Evolutionary conservation across 2,797 vertebrate species (phyloP), one percentile per base, ranked within the genome.

Genomic region (Liparis tanakae): DNA sequence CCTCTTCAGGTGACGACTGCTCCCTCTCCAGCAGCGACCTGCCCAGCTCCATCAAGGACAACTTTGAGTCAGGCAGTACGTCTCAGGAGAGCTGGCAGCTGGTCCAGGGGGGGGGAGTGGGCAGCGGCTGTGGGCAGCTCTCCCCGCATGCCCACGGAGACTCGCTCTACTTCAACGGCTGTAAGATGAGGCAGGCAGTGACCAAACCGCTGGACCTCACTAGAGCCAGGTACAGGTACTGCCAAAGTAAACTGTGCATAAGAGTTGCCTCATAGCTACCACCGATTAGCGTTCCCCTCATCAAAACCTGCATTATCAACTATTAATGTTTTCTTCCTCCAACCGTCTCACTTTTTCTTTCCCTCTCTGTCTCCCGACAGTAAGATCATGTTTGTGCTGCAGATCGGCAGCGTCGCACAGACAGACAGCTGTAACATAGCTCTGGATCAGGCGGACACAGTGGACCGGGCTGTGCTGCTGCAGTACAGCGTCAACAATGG

Each of bases 381-480:
- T 93, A 99, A 99, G 95, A 99, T 99, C 94, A 99, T 99, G 97
- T 99, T 99, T 92, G 98, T 99, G 92, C 95, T 99, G 92, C 98
- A 99, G 95, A 99, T 99, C 33, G 98, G 98, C 92, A 99, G 98
- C 37, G 83, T 94, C 37, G 92, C 97, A 1, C 98, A 99, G 87
- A 99, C 97, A 22, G 97, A 97, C 81, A 99, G 97, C 89, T 99
- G 98, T 86, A 99, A 99, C 87, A 95, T 97, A 6, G 97, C 97
- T 81, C 94, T 98, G 88, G 96, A 95, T 64, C 95, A 96, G 86
- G 93, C 95, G 0, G 95, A 99, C 63, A 94, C 96, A 0, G 96
- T 97, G 59, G 97, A 99, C 92, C 96, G 97, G 72, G 98, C 97
- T 0, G 97, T 99, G 77, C 94, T 99, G 68, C 95, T 99, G 72